phyloP scores from a whole-genome alignment of 37 sponge, comb jelly and placozoan species.

The Axinella damicornis region DNA sequence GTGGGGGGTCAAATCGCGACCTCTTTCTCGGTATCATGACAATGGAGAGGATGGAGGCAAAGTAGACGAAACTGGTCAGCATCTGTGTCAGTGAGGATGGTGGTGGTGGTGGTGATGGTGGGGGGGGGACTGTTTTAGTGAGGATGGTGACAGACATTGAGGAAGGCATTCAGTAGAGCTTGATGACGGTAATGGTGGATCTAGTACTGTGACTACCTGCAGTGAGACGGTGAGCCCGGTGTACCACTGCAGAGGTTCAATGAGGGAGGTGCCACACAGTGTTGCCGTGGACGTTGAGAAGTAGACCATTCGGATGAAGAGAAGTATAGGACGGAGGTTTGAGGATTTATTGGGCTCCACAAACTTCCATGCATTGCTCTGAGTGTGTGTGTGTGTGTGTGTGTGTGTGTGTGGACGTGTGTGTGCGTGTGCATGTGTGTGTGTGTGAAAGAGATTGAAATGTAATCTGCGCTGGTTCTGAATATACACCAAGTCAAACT shows the following conservation, averaged over 20 bases:
- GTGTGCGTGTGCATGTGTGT: too few relatives aligned
- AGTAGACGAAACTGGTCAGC: too few relatives aligned
- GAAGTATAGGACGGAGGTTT: neutral
- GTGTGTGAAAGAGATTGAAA: too few relatives aligned
- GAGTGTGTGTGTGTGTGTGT: too few relatives aligned
- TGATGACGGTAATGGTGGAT: neutral
- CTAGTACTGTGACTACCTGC: constrained; percentile 8
- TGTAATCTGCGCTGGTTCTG: too few relatives aligned
- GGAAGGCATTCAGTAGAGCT: too few relatives aligned
- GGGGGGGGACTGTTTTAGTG: constrained; percentile 52
- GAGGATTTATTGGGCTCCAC: too few relatives aligned
- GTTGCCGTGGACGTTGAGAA: constrained; percentile 86
- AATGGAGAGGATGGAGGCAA: neutral
- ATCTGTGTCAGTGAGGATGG: constrained; percentile 29
- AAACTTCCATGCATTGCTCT: too few relatives aligned
- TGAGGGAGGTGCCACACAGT: constrained; percentile 42
- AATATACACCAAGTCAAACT: too few relatives aligned
- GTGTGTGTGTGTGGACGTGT: too few relatives aligned
- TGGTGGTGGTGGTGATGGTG: constrained; percentile 47
- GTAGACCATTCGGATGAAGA: constrained; percentile 74
- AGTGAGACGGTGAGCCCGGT: constrained; percentile 21
- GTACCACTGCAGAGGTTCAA: constrained; percentile 63
- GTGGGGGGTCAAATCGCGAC: constrained; percentile 16
- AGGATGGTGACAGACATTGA: constrained; percentile 13
- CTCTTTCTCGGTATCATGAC: constrained; percentile 25